Percentiles rank a stretch among this genome's conserved stretches.
Evolutionary conservation across 2,113 vertebrate species (phyloP).

Genomic region (Anolis carolinensis): DNA sequence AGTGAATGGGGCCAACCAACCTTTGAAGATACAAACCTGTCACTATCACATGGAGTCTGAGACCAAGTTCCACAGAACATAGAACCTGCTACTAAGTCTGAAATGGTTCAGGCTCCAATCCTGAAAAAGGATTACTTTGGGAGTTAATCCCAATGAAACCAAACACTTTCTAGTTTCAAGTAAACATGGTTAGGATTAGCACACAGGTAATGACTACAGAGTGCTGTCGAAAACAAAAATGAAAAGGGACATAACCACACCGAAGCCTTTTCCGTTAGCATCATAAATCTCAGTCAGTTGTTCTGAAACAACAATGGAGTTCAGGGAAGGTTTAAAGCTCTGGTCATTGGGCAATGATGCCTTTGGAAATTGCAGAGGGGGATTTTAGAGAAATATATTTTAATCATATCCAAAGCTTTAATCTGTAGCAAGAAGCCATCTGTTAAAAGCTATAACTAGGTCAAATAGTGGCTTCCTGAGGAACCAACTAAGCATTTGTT

Average conservation of each 20-base stretch:
- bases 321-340: conserved; percentile 2
- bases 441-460: conserved; percentile 63
- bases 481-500: neutral
- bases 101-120: neutral
- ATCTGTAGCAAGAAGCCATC: conserved; percentile 59
- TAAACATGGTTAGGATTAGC: neutral
- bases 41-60: neutral
- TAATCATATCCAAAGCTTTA: conserved; percentile 61
- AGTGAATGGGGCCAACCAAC: neutral
- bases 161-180: neutral
- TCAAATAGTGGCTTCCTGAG: conserved; percentile 33
- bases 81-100: neutral
- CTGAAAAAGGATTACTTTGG: neutral
- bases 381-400: conserved; percentile 47
- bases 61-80: neutral
- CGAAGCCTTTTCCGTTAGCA: neutral
- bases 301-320: conserved; percentile 12
- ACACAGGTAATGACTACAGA: neutral
- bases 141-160: neutral
- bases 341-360: conserved; percentile 16
- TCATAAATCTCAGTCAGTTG: conserved; percentile 4
- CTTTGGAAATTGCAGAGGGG: neutral
- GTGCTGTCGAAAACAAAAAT: neutral
- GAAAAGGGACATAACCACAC: neutral
- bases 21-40: neutral